Evolutionary conservation across 2,113 vertebrate species (phyloP).

Genomic region (Scytalopus superciliaris): DNA sequence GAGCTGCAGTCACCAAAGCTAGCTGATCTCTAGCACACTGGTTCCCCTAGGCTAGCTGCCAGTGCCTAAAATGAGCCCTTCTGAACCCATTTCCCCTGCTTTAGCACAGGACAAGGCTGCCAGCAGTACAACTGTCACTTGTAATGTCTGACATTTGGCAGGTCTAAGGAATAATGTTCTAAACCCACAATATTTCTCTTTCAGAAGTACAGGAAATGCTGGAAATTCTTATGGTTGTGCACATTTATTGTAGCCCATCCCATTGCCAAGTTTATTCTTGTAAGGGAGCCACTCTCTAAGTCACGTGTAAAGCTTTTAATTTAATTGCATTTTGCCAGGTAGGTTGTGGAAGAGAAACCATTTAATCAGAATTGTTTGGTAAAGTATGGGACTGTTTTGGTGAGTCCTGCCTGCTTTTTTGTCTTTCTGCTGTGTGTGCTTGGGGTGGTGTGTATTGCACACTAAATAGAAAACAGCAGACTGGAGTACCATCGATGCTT

Average conservation of each 20-base stretch:
- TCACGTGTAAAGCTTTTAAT: not conserved
- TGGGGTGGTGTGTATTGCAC: not conserved
- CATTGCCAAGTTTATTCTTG: not conserved
- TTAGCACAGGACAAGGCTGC: not conserved
- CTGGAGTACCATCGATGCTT: slow-evolving; percentile 28
- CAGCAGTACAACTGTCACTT: not conserved
- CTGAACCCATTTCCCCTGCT: slow-evolving; percentile 4
- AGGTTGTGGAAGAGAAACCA: not conserved
- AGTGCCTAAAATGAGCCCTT: slow-evolving; percentile 13
- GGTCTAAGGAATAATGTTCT: not conserved
- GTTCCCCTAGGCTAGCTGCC: not conserved
- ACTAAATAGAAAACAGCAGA: not conserved
- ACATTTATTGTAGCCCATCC: not conserved
- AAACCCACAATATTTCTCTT: not conserved
- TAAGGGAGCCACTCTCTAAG: not conserved
- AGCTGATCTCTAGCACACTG: not conserved
- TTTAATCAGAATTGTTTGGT: not conserved
- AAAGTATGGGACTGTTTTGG: not conserved
- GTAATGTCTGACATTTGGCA: not conserved
- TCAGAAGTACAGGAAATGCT: not conserved
- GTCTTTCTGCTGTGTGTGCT: not conserved
- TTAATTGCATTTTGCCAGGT: not conserved
- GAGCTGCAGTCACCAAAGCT: not conserved
- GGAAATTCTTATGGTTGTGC: not conserved
- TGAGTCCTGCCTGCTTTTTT: not conserved